Base-by-base conservation (phyloP, 2,797 vertebrate genomes). In the Coluber constrictor region DNA sequence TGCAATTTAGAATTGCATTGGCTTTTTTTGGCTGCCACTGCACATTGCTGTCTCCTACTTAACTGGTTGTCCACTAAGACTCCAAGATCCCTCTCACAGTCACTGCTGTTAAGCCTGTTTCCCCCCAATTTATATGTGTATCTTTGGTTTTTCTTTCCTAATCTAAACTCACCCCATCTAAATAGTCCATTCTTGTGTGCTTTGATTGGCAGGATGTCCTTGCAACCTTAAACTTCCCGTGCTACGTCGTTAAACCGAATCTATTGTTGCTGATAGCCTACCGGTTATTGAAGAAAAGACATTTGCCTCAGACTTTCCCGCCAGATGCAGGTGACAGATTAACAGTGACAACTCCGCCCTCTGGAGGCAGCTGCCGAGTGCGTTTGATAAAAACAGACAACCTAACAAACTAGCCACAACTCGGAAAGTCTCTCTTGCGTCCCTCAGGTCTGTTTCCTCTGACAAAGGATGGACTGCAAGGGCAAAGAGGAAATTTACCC, bases 281-380 rank as follows among this genome's bases (percentile, higher is more conserved):
- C 29, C 43, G 13, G 55, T 66, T 88, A 83, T 15, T 6, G 16
- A 56, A 47, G 9, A 89, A 63, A 51, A 83, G 61, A 59, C 0
- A 11, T 29, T n/a, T 83, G 74, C 3, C 18, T 74, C 79, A 12
- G 16, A 5, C n/a, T 90, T 55, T 47, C 37, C 37, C 74, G 13
- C 16, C 66, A 12, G 47, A 79, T 11, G 0, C 6, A 10, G 10
- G n/a, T 86, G 13, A 92, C 37, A 63, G 74, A 92, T 74, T 32
- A 59, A 93, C 95, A 92, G 92, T 96, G 96, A 95, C 90, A 95
- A 47, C 94, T 96, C 96, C 95, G 95, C 96, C 95, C 96, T 91
- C 96, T 96, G 96, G 97, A 97, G 59, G 93, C 92, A 93, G 95
- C 56, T 25, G 86, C 55, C 96, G 94, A 96, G 92, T 97, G 94